These are phyloP conservation scores for Platyura marginata DNA, from an alignment of 1,140 invertebrate species.

Conservation along the genomic window DNA sequence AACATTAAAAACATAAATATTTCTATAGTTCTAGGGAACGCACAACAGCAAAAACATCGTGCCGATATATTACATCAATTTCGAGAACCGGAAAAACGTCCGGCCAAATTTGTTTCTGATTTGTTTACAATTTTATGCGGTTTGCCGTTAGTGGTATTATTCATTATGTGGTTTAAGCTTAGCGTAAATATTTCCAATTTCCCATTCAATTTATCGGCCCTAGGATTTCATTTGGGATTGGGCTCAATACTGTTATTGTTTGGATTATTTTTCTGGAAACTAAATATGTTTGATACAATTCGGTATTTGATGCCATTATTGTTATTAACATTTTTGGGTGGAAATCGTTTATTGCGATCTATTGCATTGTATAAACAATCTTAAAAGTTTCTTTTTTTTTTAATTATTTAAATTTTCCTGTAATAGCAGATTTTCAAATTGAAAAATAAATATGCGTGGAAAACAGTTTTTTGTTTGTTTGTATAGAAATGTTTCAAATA, in stretches of 20 bases:
- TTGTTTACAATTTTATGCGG: constrained; percentile 73
- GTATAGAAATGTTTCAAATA: no score
- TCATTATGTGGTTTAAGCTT: constrained; percentile 74
- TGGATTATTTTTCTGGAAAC: constrained; percentile 72
- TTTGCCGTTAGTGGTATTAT: constrained; percentile 63
- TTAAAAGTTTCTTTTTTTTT: no score
- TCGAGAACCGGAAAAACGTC: constrained; percentile 78
- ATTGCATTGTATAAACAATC: no score
- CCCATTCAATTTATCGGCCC: constrained; percentile 52
- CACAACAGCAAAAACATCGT: constrained; percentile 32
- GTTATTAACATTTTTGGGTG: constrained; percentile 74
- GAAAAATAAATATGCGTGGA: no score
- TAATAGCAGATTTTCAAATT: no score
- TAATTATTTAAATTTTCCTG: no score
- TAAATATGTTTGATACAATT: constrained; percentile 94
- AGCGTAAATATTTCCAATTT: constrained; percentile 81
- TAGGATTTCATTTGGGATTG: constrained; percentile 77
- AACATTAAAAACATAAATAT: not conserved
- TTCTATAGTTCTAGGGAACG: not conserved
- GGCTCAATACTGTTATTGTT: constrained; percentile 75
- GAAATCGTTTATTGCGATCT: constrained; percentile 69
- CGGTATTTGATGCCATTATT: constrained; percentile 71
- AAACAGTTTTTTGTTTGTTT: no score
- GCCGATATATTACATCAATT: constrained; percentile 87
- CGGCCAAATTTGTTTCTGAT: constrained; percentile 70